Evolutionary conservation across 53 echinoderm and acorn worm species (phyloP), one percentile per base, ranked within the genome.

Genomic region (Echinarachnius parma): DNA sequence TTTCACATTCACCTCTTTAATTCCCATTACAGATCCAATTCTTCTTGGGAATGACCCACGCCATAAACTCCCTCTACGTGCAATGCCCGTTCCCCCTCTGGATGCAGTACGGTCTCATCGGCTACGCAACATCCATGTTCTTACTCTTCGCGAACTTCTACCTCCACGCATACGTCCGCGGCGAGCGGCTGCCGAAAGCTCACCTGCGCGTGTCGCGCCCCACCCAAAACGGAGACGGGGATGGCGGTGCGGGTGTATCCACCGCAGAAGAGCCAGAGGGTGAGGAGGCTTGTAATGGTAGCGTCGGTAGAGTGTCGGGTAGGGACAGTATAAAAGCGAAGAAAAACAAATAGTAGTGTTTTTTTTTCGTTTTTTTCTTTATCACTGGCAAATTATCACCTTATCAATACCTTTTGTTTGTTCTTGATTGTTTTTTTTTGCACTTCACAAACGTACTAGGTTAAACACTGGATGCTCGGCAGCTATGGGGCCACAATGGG

Each of bases 141-240:
- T 20, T 78, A 22, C 91, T 96, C 55, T 96, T 96, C 83, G 36
- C 83, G 48, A 96, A 96, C 77, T 96, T 96, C 88, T 96, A 96
- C 88, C 46, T 96, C 80, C 87, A 96, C 60, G 96, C 96, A 18
- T 96, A 96, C 80, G 69, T 91, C 54, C 82, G 77, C 46, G 80
- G 82, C 16, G 84, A 91, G 28, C 79, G 96, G 2, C 75, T 86
- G 15, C 93, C 93, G 46, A 93, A 93, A 81, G 28, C 65, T 15
- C 66, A 83, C 23, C 31, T 44, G 8, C 59, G 44, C 23, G 50
- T 15, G 4, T 0, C 21, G 2, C 20, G 14, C 0, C 13, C 48
- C 11, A 4, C 28, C 0, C 32, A 44, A 11, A 21, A 35, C 9
- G 46, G 60, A 8, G 39, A 44, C 4, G 55, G 52, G 13, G 21